phyloP scores from a whole-genome alignment of 1,140 invertebrate species.

The Bombus superbus region DNA sequence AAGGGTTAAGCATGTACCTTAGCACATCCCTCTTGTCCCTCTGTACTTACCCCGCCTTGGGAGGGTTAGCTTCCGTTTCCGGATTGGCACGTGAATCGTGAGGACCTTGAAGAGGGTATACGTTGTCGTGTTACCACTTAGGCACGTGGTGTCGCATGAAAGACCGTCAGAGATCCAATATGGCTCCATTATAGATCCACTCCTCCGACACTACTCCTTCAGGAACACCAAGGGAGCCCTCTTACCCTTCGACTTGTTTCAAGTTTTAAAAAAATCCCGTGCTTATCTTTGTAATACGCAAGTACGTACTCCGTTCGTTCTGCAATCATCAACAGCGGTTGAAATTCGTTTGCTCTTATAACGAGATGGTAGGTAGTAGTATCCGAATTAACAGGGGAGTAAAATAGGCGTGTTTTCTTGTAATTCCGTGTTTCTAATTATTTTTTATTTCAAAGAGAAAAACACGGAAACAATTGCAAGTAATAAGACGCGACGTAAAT shows the following conservation, averaged over 20 bases:
- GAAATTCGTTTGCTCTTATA: too few relatives aligned
- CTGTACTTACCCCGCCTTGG: conserved; percentile 33
- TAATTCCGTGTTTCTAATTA: too few relatives aligned
- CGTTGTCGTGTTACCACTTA: conserved; percentile 73
- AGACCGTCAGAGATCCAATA: conserved; percentile 70
- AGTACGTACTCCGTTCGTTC: neutral
- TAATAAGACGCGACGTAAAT: too few relatives aligned
- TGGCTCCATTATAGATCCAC: conserved; percentile 29
- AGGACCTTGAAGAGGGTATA: conserved; percentile 73
- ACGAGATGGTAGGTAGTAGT: too few relatives aligned
- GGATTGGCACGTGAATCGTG: conserved; percentile 75
- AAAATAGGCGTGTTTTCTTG: too few relatives aligned
- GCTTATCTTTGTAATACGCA: neutral
- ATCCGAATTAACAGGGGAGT: too few relatives aligned
- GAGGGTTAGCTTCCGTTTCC: conserved; percentile 80
- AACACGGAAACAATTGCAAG: too few relatives aligned
- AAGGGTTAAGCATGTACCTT: conserved; percentile 76
- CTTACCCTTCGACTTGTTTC: conserved; percentile 31
- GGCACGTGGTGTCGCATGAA: conserved; percentile 78
- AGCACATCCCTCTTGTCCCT: conserved; percentile 58
- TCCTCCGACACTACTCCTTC: conserved; percentile 13
- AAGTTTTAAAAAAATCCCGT: neutral
- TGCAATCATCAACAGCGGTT: too few relatives aligned
- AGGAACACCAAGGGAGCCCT: conserved; percentile 61
- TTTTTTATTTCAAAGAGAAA: too few relatives aligned